Evolutionary conservation across 2,888 invertebrate genomes (phyloP), one percentile per base, ranked within the genome.

Genomic region (Lasioglossum vierecki): DNA sequence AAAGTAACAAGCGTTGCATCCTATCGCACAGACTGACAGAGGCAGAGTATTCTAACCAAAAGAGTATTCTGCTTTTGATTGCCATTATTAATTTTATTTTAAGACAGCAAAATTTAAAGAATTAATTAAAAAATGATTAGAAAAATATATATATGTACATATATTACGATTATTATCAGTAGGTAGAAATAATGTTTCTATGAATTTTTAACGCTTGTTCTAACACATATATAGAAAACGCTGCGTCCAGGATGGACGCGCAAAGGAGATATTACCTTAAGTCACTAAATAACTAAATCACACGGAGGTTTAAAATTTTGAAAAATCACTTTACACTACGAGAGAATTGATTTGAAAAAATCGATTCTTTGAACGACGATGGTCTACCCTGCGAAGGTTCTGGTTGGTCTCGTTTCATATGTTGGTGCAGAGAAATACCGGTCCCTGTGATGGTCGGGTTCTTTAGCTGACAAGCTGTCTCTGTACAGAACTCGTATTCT

Each of bases 361-460:
- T 53, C 0, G 49, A 53, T 22, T 22, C 6, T 53, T 22, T 22
- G 22, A 53, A 53, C 49, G 49, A 22, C 2, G 8, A 22, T 6
- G 6, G 6, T 53, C 53, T 22, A 22, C 8, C 53, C 8, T 53
- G 22, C 9, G 53, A 53, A n/a, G n/a, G 35, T 49, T 35, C 39
- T 66, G 30, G 5, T 3, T 22, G 22, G 30, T 44, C 41, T 73
- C 57, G 30, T 44, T 30, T 73, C 57, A 35, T 74, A 79, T 76
- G 39, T 63, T 72, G 39, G 71, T 49, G 39, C 26, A 66, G 72
- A 76, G 81, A 66, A 80, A 79, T 60, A 49, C 66, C 57, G 49
- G 80, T 82, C 80, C 70, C 81, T 81, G 78, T 82, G 78, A 87
- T 84, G 83, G 76, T 57, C 84, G 76, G 60, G 78, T 82, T 80